Conservation (phyloP, 1,140 invertebrate species). For the Papilio dardanus region DNA sequence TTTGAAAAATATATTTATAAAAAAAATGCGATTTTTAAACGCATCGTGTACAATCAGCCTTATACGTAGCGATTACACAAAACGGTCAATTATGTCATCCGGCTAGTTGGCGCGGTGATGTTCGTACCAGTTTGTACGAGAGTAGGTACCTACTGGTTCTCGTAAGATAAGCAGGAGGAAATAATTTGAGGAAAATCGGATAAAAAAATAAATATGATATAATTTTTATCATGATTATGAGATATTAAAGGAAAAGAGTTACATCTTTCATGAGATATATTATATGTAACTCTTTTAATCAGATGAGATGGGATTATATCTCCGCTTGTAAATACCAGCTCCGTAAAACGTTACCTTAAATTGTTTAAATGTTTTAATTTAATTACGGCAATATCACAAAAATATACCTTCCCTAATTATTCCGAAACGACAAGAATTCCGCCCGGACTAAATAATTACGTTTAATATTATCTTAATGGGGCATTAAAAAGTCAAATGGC, state of each 20-base stretch:
- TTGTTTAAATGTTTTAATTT: slow-evolving; percentile 11
- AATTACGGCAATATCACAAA: slow-evolving; percentile 25
- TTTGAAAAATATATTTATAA: neutral
- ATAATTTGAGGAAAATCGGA: neutral
- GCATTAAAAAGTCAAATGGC: slow-evolving; percentile 44
- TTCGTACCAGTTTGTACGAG: slow-evolving; percentile 5
- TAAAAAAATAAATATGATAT: neutral
- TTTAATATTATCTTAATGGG: slow-evolving; percentile 44
- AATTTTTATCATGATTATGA: no score
- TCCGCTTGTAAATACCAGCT: no score
- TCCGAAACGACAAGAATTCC: slow-evolving; percentile 21
- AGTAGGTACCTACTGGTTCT: neutral
- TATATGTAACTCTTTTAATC: no score
- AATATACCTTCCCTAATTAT: slow-evolving; percentile 27
- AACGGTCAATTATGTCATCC: slow-evolving; percentile 30
- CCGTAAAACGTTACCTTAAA: neutral
- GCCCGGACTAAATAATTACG: slow-evolving; percentile 30
- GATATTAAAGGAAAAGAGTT: no score
- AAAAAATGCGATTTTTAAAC: neutral
- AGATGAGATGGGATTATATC: no score
- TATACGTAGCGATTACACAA: slow-evolving; percentile 16
- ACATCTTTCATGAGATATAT: no score
- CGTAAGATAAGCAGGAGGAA: neutral
- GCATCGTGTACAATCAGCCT: neutral
- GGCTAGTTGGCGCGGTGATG: slow-evolving; percentile 7